Base-by-base conservation (phyloP, 2,797 vertebrate genomes). In the Selene dorsalis region DNA sequence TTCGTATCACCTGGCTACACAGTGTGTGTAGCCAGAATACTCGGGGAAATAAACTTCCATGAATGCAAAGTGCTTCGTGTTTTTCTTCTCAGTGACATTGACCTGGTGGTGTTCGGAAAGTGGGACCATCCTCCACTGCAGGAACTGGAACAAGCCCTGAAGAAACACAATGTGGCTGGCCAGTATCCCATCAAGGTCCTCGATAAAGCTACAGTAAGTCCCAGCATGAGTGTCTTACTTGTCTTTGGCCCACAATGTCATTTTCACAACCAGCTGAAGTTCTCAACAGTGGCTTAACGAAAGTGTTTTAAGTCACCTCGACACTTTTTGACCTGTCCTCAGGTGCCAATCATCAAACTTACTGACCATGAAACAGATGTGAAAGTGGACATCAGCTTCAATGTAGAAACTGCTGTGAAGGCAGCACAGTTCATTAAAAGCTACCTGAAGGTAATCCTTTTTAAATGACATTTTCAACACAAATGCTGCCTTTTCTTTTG, bases 331-430 rank as follows among this genome's bases (percentile, higher is more conserved):
- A 11, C 20, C 20, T 80, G 22, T 73, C 38, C 22, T 48, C 87
- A 99, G 98, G 98, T 99, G 87, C 98, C 98, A 70, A 99, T 99
- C 91, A 98, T 99, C 88, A 99, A 99, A 86, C 96, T 99, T 53
- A 99, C 97, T 17, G 98, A 99, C 93, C 95, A 96, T 90, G 96
- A 98, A 92, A 98, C 98, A 0, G 96, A 97, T 82, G 97, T 99
- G 45, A 99, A 98, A 93, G 97, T 99, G 56, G 98, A 99, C 94
- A 99, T 99, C 91, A 99, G 98, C 94, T 99, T 99, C 90, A 99
- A 99, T 74, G 96, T 99, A 76, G 97, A 98, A 94, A 99, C 97
- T 39, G 98, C 97, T 50, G 97, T 99, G 66, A 98, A 97, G 96
- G 97, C 98, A 65, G 97, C 98, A 30, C 96, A 95, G 87, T 96